A percentile compares a stretch with the other conserved stretches of the same genome.
Conservation (phyloP, 1,140 invertebrate species). For the Leptinotarsa lineolata region DNA sequence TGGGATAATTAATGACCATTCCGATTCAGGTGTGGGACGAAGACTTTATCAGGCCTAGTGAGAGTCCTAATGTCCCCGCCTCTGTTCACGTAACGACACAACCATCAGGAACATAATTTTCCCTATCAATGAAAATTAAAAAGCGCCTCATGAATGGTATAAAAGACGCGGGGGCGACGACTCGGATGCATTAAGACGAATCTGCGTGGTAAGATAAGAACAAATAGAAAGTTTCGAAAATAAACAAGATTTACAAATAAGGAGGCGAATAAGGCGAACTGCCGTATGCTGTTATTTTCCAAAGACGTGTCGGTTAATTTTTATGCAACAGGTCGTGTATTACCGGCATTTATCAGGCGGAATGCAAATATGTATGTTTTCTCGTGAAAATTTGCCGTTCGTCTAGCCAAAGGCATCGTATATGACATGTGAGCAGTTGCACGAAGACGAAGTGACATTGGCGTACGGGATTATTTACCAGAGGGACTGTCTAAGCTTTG, state of each 20-base stretch:
- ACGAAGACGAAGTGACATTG: neutral
- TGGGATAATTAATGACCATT: slow-evolving; percentile 29
- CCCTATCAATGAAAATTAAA: slow-evolving; percentile 32
- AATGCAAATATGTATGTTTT: slow-evolving; percentile 25
- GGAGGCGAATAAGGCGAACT: slow-evolving; percentile 10
- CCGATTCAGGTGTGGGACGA: slow-evolving; percentile 29
- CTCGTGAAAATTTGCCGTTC: slow-evolving; percentile 12
- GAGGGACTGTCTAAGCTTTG: neutral
- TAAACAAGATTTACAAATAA: slow-evolving; percentile 31
- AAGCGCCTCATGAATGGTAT: slow-evolving; percentile 20
- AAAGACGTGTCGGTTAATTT: slow-evolving; percentile 9
- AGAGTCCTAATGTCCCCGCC: slow-evolving; percentile 32
- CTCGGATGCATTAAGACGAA: slow-evolving; percentile 18
- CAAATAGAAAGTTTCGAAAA: slow-evolving; percentile 46
- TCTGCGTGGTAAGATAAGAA: slow-evolving; percentile 31
- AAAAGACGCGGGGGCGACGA: neutral
- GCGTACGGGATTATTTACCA: neutral
- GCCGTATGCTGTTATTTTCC: slow-evolving; percentile 29
- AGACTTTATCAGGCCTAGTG: slow-evolving; percentile 33
- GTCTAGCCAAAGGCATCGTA: slow-evolving; percentile 18
- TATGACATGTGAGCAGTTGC: slow-evolving; percentile 25
- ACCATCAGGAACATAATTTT: slow-evolving; percentile 27
- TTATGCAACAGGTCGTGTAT: neutral
- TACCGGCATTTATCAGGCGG: neutral
- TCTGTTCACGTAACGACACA: slow-evolving; percentile 38